These are phyloP conservation scores for fruit fly (Drosophila melanogaster) DNA, from an alignment of 1,140 invertebrate genomes.

Conservation along the genomic window Release_6_plus_ISO1_MT NT_033777.3:27915501-27916000, in stretches of 20 bases:
- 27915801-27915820: constrained; percentile 86
- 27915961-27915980: constrained; percentile 85
- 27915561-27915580: constrained; percentile 32
- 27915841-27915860: constrained; percentile 79
- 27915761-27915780: not conserved
- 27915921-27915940: constrained; percentile 85
- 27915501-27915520: constrained; percentile 89
- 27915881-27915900: constrained; percentile 67
- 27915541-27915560: constrained; percentile 88
- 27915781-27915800: constrained; percentile 82
- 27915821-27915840: constrained; percentile 85
- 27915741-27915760: too few relatives aligned
- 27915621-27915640: constrained; percentile 86
- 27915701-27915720: constrained; percentile 86
- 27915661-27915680: constrained; percentile 84
- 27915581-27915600: not conserved
- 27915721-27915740: constrained; percentile 85
- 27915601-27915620: constrained; percentile 85
- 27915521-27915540: constrained; percentile 89
- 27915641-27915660: constrained; percentile 86
- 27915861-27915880: constrained; percentile 69
- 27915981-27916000: constrained; percentile 74
- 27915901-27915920: constrained; percentile 74
- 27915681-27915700: constrained; percentile 86
- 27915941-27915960: constrained; percentile 84